These are phyloP conservation scores for Orthosia gracilis DNA, from an alignment of 2,888 invertebrate species.

Conservation along the genomic window DNA sequence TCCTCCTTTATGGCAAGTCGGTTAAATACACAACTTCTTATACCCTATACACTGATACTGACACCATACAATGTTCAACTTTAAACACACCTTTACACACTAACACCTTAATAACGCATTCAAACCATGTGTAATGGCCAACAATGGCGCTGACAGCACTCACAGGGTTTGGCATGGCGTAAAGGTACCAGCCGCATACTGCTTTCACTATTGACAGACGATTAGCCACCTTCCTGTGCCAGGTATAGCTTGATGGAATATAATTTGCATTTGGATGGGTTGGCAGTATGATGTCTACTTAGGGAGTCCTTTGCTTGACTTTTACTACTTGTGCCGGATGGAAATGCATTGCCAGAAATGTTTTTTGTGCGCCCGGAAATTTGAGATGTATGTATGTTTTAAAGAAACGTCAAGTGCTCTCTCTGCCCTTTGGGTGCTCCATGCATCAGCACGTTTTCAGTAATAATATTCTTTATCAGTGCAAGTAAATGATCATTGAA, in stretches of 20 bases:
- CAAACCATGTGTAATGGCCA: constrained; percentile 54
- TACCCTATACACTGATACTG: no score
- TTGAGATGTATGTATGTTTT: no score
- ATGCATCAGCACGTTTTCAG: no score
- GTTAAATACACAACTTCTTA: no score
- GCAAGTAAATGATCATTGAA: no score
- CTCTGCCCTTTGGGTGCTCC: no score
- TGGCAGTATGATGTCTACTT: constrained; percentile 26
- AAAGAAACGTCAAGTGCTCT: no score
- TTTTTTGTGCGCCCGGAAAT: not conserved
- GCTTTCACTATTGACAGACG: constrained; percentile 64
- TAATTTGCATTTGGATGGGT: constrained; percentile 50
- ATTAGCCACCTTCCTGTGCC: constrained; percentile 56
- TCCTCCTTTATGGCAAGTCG: no score
- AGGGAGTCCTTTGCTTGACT: constrained; percentile 29
- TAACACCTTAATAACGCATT: constrained; percentile 55
- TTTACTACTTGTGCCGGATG: constrained; percentile 22
- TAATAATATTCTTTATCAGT: no score
- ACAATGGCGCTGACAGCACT: constrained; percentile 51
- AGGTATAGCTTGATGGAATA: constrained; percentile 47
- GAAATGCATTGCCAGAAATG: not conserved
- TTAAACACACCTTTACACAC: constrained; percentile 22
- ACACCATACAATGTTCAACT: no score
- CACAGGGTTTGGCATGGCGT: constrained; percentile 51
- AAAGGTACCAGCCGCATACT: constrained; percentile 44